phyloP scores from a whole-genome alignment of 35 echinoderm and acorn worm species.

The Nesometra sesokonis region DNA sequence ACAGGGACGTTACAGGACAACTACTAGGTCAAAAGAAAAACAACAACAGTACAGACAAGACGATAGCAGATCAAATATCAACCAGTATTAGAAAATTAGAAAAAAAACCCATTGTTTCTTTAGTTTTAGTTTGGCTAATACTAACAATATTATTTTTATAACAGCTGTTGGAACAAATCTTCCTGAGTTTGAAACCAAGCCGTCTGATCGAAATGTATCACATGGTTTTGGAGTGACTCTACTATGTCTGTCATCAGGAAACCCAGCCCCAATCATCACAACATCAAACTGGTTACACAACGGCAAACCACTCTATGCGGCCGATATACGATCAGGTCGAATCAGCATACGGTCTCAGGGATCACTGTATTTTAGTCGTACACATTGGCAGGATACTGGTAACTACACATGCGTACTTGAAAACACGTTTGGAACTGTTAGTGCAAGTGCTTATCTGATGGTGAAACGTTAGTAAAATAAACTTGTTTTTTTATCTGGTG shows the following conservation, averaged over 20 bases:
- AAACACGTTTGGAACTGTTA: conserved; percentile 46
- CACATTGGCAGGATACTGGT: conserved; percentile 50
- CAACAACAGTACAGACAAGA: no score
- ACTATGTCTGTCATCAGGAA: conserved; percentile 27
- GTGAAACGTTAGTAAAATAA: conserved; percentile 45
- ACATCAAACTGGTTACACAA: conserved; percentile 63
- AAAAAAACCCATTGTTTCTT: no score
- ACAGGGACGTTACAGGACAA: no score
- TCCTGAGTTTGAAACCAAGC: conserved; percentile 40
- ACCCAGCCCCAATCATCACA: conserved; percentile 48
- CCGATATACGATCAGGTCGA: conserved; percentile 39
- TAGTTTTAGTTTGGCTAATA: no score
- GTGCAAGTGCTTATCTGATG: conserved; percentile 18
- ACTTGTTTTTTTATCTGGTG: no score
- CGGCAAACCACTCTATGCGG: conserved; percentile 32
- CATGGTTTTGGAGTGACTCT: conserved; percentile 28
- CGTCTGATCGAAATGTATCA: conserved; percentile 24
- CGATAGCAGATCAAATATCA: no score
- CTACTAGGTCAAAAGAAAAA: no score
- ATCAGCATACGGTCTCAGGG: conserved; percentile 35
- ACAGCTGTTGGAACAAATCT: conserved; percentile 43
- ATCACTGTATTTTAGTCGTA: conserved; percentile 36
- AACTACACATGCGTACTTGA: conserved; percentile 60
- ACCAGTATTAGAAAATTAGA: no score
- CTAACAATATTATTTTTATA: background rate